A percentile compares a stretch with the other conserved stretches of the same genome.
Conservation (phyloP, 2,113 vertebrate species). For the Myodes glareolus region DNA sequence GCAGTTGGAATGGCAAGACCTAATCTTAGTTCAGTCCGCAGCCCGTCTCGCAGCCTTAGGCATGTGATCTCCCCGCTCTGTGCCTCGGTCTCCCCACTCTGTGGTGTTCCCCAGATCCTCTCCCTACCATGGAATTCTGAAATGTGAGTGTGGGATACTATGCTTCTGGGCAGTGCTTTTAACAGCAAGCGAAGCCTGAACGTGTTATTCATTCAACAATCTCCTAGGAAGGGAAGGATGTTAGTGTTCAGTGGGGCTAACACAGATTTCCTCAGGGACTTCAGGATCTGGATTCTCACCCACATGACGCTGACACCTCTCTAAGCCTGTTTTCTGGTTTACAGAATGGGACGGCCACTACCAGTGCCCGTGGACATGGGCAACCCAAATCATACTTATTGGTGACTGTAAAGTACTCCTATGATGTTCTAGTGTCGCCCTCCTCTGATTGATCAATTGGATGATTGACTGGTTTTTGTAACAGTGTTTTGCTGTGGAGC, state of each 20-base stretch:
- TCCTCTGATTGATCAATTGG: no score
- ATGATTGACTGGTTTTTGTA: not conserved
- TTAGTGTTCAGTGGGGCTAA: not conserved
- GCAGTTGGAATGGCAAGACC: not conserved
- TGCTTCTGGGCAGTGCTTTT: not conserved
- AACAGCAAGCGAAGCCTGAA: not conserved
- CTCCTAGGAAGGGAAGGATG: not conserved
- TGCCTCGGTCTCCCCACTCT: not conserved
- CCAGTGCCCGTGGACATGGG: not conserved
- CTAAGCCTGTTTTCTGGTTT: not conserved
- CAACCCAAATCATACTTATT: fast-evolving
- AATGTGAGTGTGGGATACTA: not conserved
- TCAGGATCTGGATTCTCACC: fast-evolving
- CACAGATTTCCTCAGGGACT: not conserved
- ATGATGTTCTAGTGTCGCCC: fast-evolving
- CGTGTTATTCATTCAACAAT: not conserved
- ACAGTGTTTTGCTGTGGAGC: not conserved
- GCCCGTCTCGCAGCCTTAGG: not conserved
- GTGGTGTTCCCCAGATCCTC: not conserved
- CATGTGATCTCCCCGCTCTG: not conserved
- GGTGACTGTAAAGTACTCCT: not conserved
- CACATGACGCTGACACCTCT: not conserved
- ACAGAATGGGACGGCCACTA: not conserved
- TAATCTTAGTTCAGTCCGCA: not conserved
- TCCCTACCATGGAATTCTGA: not conserved